These are phyloP conservation scores for Trichosurus vulpecula DNA, from an alignment of 2,797 vertebrate species.

Conservation along the genomic window DNA sequence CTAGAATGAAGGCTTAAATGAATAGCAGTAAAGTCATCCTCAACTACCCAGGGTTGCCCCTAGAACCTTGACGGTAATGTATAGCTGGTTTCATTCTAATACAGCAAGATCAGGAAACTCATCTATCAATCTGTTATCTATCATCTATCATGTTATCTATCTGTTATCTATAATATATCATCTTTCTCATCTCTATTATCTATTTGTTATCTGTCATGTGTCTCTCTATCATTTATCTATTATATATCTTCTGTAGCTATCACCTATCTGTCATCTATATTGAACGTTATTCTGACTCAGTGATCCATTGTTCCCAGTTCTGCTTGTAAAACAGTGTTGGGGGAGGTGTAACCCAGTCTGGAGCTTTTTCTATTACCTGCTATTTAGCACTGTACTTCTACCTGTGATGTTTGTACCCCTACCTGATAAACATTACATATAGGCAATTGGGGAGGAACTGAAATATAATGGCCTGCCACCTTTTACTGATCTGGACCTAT, in stretches of 20 bases:
- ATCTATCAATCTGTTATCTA: not conserved
- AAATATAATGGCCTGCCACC: not conserved
- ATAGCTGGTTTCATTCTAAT: not conserved
- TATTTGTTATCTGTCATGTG: not conserved
- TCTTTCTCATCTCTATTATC: no score
- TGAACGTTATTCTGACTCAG: not conserved
- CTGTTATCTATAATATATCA: not conserved
- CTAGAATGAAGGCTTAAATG: not conserved
- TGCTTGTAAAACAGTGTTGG: not conserved
- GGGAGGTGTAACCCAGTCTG: not conserved
- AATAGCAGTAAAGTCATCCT: not conserved
- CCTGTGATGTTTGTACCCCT: not conserved
- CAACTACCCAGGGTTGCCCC: not conserved
- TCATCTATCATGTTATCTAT: not conserved
- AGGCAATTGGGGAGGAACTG: not conserved
- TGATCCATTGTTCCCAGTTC: not conserved
- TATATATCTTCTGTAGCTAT: no score
- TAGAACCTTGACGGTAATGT: not conserved
- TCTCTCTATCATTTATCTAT: not conserved
- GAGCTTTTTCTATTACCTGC: not conserved
- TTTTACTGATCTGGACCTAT: not conserved
- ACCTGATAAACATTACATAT: not conserved
- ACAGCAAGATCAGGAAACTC: not conserved
- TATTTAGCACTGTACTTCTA: not conserved
- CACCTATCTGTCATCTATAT: not conserved